Evolutionary conservation across 2,888 invertebrate genomes (phyloP).

Genomic region (Malthinus flaveolus): DNA sequence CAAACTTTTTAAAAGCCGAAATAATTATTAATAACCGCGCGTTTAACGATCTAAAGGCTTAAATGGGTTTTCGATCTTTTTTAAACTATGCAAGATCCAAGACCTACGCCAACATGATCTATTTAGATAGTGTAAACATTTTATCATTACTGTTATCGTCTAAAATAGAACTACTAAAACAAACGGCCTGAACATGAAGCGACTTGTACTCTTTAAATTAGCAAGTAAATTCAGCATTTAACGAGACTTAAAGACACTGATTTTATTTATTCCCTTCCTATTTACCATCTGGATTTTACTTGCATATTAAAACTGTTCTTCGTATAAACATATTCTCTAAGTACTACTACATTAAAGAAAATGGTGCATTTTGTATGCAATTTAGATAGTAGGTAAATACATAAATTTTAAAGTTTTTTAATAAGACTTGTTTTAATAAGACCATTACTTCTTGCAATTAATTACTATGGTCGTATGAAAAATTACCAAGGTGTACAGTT

Average conservation of each 20-base stretch:
- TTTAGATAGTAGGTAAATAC: too few relatives aligned
- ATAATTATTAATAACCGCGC: background rate
- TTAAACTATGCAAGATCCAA: constrained; percentile 3
- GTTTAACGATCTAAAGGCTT: background rate
- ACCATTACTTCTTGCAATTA: too few relatives aligned
- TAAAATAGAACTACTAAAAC: constrained; percentile 8
- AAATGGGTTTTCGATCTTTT: background rate
- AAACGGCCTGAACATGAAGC: background rate
- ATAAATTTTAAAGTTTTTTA: too few relatives aligned
- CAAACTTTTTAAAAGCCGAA: background rate
- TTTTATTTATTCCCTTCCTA: constrained; percentile 4
- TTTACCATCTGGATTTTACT: constrained; percentile 3
- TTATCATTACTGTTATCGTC: constrained; percentile 5
- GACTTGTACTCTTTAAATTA: constrained; percentile 3
- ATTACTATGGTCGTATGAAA: too few relatives aligned
- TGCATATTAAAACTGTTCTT: constrained; percentile 3
- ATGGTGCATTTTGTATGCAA: background rate
- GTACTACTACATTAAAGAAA: background rate
- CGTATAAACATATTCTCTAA: background rate
- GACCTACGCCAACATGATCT: constrained; percentile 5
- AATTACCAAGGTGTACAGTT: too few relatives aligned
- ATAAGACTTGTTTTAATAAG: too few relatives aligned
- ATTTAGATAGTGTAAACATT: constrained; percentile 4
- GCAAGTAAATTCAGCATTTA: constrained; percentile 5
- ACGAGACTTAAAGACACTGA: constrained; percentile 5